Evolutionary conservation across 1,140 invertebrate genomes (phyloP), one percentile per base, ranked within the genome.

Genomic region (Stenopsyche tienmushanensis): DNA sequence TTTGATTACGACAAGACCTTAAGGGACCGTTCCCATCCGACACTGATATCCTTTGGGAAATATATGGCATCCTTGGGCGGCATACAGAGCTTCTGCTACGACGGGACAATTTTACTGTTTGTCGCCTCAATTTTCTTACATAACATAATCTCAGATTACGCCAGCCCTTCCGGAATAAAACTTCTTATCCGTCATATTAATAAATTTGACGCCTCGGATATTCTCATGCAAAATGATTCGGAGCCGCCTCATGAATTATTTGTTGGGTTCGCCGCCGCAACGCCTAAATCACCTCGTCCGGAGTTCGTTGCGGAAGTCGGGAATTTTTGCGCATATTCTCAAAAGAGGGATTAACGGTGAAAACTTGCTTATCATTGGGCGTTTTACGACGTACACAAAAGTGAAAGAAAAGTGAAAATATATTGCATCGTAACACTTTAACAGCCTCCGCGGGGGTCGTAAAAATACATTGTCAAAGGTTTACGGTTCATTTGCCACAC

Each of bases 401-500:
- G 62, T 54, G 50, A 64, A 64, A 64, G 62, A 65, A 65, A 65
- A 65, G 63, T 65, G 63, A 65, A 65, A 65, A 65, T 58, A 65
- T 65, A 65, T 65, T 65, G 63, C 63, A 65, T 65, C 63, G 63
- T 65, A 58, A 65, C 55, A 26, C 63, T 39, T 65, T 65, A 65
- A 65, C 42, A 17, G 63, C 47, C 20, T 21, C 17, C 20, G n/a
- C 21, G 44, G 41, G 21, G 44, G 53, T 65, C 63, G 44, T 65
- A 65, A 65, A 65, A 65, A 58, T 57, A 58, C 63, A 58, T 65
- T 65, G 63, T 65, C 53, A 47, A 49, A 55, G 63, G 63, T 65
- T 65, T 65, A 65, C 63, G 53, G 54, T 50, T 65, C 63, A 65
- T 65, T 65, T 58, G 44, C n/a, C 41, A 24, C 41, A 54, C 26